Conservation (phyloP, 2,113 vertebrate species). For the Elephas maximus region DNA sequence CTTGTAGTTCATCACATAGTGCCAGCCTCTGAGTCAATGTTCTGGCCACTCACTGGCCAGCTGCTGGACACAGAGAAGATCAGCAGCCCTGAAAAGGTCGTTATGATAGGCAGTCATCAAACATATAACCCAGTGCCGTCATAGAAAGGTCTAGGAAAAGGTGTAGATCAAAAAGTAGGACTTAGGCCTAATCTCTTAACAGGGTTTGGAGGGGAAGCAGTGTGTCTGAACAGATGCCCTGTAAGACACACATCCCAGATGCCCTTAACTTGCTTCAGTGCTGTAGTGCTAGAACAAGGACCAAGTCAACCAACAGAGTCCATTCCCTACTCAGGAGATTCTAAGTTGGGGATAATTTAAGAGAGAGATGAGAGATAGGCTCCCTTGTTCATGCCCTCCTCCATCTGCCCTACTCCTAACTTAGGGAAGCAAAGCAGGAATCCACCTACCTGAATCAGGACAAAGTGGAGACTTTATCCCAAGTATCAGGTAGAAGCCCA, state of each 20-base stretch:
- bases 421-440: background rate
- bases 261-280: background rate
- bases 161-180: background rate
- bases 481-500: background rate
- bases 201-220: background rate
- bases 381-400: background rate
- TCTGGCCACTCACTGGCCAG: background rate
- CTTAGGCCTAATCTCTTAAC: background rate
- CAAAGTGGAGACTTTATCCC: background rate
- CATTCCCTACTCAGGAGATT: background rate
- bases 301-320: background rate
- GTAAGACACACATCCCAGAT: background rate
- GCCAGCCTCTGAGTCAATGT: background rate
- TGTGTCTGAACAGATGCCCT: background rate
- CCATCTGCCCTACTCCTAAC: background rate
- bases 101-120: background rate
- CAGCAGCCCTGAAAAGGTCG: background rate
- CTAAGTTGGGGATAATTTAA: background rate
- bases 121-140: background rate
- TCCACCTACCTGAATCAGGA: background rate
- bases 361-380: background rate
- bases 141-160: background rate
- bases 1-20: background rate
- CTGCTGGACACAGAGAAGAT: background rate
- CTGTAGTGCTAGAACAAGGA: background rate